Percentiles rank a stretch among this genome's conserved stretches.
Conservation (phyloP, 2,797 vertebrate genomes). For the Natrix natrix region DNA sequence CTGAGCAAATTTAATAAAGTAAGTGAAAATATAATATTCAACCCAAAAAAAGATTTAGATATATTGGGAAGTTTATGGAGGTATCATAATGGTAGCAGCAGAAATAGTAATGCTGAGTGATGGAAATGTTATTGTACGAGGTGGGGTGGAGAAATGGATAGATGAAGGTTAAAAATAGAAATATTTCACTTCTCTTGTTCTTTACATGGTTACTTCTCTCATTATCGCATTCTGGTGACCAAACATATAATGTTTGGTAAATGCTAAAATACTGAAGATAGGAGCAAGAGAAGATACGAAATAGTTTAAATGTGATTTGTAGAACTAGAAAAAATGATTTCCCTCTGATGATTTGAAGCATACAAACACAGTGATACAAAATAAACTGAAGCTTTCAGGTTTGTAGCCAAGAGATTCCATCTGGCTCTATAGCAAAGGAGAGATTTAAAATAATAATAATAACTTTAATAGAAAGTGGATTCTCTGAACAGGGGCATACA, state of each 20-base stretch:
- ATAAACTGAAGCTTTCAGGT: background rate
- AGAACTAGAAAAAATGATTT: background rate
- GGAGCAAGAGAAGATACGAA: too few relatives aligned
- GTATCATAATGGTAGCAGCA: background rate
- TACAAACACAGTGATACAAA: background rate
- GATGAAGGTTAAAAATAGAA: constrained; percentile 21
- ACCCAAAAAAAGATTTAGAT: background rate
- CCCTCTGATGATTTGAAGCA: background rate
- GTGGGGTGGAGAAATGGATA: background rate
- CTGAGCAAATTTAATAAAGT: background rate
- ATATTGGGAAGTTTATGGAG: background rate
- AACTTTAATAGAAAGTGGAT: constrained; percentile 19
- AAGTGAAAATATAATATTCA: background rate
- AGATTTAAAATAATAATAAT: background rate
- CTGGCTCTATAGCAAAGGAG: background rate
- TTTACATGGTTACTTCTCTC: background rate
- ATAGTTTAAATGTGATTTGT: background rate
- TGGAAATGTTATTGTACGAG: background rate
- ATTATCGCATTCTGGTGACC: background rate
- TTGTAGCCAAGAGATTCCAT: constrained; percentile 1
- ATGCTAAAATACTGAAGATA: background rate
- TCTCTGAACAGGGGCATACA: background rate
- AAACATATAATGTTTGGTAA: background rate
- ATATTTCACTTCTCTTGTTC: constrained; percentile 1
- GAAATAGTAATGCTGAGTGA: background rate